Base-by-base conservation (phyloP, 2,113 vertebrate genomes). In the Gadus macrocephalus region DNA sequence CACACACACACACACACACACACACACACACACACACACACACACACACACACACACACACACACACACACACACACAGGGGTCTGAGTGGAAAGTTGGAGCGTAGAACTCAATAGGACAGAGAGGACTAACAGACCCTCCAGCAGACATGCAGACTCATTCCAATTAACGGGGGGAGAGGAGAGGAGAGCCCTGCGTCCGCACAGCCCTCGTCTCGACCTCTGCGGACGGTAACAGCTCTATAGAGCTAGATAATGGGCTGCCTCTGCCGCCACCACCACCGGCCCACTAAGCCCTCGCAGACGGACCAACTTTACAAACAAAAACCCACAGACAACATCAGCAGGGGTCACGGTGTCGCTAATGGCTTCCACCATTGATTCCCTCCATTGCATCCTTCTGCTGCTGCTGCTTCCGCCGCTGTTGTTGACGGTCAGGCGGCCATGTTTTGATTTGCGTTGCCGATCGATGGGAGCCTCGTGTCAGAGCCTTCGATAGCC, bases 341-440 rank as follows among this genome's bases (percentile, higher is more conserved):
- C 70, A 14, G 14, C 4, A 70, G 17, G 72, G 70, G 82, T 78
- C 69, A 35, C 59, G 1, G 66, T 59, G 68, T 72, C 75, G 63
- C 83, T 84, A 83, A 86, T 81, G 72, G 75, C 65, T 80, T 49
- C 75, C 80, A 78, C 79, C 75, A 16, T 56, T 1, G 55, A 17
- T 56, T 56, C 15, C 59, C 17, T 5, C n/a, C 2, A 42, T 11
- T 42, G 1, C 38, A 2, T 42, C 38, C 4, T 42, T 42, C 38
- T 11, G 38, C 38, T 42, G 5, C 38, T 42, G 6, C 38, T 42
- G 38, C 38, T 42, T 25, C 25, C 25, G 20, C 20, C 20, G 2
- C 25, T 25, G 25, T 42, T 6, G 11, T 42, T 11, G 38, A 8
- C 38, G 38, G 11, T 42, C 38, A 6, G 6, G 5, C 38, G 38